These are phyloP conservation scores for Irena cyanogastra DNA, from an alignment of 2,113 vertebrate species.

Conservation along the genomic window DNA sequence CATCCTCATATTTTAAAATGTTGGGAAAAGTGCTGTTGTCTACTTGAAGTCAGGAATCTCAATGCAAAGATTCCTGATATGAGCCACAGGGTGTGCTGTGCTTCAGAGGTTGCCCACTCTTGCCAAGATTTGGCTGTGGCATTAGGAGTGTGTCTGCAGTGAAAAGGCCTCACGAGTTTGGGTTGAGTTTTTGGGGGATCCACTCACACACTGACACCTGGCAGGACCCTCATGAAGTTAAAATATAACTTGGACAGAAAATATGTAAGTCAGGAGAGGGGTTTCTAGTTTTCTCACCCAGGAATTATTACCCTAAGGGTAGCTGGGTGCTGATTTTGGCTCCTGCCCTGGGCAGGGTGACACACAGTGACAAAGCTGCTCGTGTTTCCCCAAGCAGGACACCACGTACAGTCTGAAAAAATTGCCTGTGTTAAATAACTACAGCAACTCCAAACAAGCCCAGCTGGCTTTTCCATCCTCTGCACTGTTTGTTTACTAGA, in stretches of 20 bases:
- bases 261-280: background rate
- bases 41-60: background rate
- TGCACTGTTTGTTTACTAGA: background rate
- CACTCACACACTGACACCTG: accelerated
- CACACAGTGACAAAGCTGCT: accelerated
- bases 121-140: background rate
- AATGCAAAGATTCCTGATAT: background rate
- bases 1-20: background rate
- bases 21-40: background rate
- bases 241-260: background rate
- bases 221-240: background rate
- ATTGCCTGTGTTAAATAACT: background rate
- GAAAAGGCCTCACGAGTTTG: background rate
- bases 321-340: background rate
- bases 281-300: background rate
- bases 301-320: background rate
- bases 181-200: background rate
- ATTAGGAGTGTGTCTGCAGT: background rate
- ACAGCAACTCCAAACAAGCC: background rate
- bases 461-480: constrained; percentile 5
- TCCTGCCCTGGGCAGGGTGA: background rate
- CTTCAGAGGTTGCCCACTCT: background rate
- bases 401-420: background rate
- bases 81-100: background rate
- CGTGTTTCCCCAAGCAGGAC: background rate